phyloP scores from a whole-genome alignment of 1,140 invertebrate species.

The Polyergus mexicanus region DNA sequence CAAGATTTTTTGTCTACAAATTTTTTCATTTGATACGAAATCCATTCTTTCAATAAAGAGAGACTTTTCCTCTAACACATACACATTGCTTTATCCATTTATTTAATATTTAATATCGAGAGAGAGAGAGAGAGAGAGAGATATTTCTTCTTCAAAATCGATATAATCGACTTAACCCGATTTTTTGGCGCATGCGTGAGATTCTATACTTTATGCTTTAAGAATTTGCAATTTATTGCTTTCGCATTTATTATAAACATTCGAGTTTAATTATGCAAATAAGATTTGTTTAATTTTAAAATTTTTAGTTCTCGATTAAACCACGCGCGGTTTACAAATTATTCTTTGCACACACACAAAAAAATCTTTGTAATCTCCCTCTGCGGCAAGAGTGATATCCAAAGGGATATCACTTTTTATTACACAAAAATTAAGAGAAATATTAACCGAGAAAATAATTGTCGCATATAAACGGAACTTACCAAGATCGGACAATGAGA shows the following conservation, averaged over 20 bases:
- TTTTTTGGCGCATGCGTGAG: background rate
- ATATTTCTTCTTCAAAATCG: background rate
- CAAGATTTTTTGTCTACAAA: background rate
- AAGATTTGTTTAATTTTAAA: background rate
- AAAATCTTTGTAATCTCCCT: background rate
- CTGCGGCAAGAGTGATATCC: background rate
- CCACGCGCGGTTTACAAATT: background rate
- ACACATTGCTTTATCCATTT: constrained; percentile 22
- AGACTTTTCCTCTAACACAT: background rate
- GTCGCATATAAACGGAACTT: constrained; percentile 84
- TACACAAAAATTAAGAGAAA: background rate
- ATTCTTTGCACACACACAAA: background rate
- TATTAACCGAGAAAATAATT: background rate
- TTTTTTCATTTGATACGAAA: constrained; percentile 24
- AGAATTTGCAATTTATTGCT: background rate
- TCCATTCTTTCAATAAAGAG: constrained; percentile 13
- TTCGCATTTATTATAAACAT: constrained; percentile 1
- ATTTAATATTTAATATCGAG: background rate
- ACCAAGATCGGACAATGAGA: constrained; percentile 94
- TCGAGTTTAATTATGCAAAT: background rate
- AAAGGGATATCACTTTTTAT: background rate
- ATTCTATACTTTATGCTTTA: background rate
- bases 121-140: no score
- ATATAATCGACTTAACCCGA: background rate
- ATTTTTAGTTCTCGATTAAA: background rate